Base-by-base conservation (phyloP, 1,140 invertebrate genomes). In the Antheraea pernyi region DNA sequence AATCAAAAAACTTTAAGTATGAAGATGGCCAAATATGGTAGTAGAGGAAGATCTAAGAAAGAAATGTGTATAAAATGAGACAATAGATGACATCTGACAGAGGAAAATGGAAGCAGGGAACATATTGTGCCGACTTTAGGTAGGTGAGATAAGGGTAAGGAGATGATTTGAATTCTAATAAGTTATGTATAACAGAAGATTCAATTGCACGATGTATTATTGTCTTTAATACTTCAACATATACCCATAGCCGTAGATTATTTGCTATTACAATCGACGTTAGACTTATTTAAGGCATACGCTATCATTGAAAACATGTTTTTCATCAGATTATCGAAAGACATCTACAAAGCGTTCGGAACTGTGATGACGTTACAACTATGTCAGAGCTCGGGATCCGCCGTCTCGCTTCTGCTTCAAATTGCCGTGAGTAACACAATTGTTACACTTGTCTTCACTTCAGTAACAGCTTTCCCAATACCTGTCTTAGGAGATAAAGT, bases 371-470 rank as follows among this genome's bases (percentile, higher is more conserved):
- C 86, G 48, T 71, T 87, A 64, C 88, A 90, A 77, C 63, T 90
- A 18, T 85, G 76, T 60, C 79, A 80, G 71, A 87, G 86, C 75
- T 85, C 83, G 3, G 82, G 83, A n/a, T 81, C 85, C 8, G 85
- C 84, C n/a, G 85, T 90, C 36, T 83, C 84, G 53, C 77, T 90
- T n/a, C 66, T 90, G 16, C 82, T 90, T 36, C 86, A 88, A 76
- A 83, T 90, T 62, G 83, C 86, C 37, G 88, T 90, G 73, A 83
- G 83, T 80, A 73, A 73, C 67, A 22, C 58, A 62, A 70, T 70
- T 68, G 64, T 67, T 73, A 69, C 65, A 39, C 61, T 59, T 67
- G 19, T 67, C 53, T 59, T 30, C 42, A 58, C 19, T 53, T 19
- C n/a, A 48, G 19, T 59, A 8, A 22, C 48, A 59, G n/a, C 36